phyloP scores from a whole-genome alignment of 2,797 vertebrate species.

The Poeciliopsis presidionis region DNA sequence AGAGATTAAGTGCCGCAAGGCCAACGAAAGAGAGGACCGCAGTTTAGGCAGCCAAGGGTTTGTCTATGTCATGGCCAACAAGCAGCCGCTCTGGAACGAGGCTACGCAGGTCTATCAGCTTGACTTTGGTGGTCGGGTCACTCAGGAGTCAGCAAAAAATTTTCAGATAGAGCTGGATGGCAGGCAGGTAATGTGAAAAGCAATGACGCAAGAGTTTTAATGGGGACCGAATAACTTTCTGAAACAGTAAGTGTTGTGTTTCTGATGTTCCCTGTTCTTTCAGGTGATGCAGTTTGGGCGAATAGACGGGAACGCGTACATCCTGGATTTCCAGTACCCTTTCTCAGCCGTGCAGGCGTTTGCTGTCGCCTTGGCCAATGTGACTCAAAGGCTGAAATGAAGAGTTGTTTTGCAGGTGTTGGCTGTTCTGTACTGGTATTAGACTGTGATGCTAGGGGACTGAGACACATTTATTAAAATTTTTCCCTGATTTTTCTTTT shows the following conservation, averaged over 20 bases:
- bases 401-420: conserved; percentile 9
- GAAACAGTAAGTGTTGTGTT: background rate
- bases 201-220: background rate
- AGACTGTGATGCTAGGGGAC: background rate
- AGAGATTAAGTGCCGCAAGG: conserved; percentile 95
- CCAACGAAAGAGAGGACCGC: conserved; percentile 94
- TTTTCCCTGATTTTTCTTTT: background rate
- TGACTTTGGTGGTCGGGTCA: conserved; percentile 97
- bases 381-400: conserved; percentile 98
- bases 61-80: conserved; percentile 98
- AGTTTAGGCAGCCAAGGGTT: conserved; percentile 97
- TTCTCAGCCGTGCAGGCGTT: conserved; percentile 99
- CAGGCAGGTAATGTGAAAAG: conserved; percentile 85
- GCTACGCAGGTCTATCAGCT: conserved; percentile 99
- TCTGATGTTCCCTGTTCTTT: conserved; percentile 57
- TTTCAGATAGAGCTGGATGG: conserved; percentile 99
- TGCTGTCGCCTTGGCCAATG: conserved; percentile 97
- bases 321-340: conserved; percentile 99
- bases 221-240: background rate
- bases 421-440: conserved; percentile 70
- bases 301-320: conserved; percentile 98
- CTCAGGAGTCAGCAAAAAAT: conserved; percentile 98
- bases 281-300: conserved; percentile 99
- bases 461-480: conserved; percentile 5
- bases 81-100: conserved; percentile 98